Evolutionary conservation across 2,113 vertebrate genomes (phyloP), one percentile per base, ranked within the genome.

Genomic region (Phyllostomus discolor): DNA sequence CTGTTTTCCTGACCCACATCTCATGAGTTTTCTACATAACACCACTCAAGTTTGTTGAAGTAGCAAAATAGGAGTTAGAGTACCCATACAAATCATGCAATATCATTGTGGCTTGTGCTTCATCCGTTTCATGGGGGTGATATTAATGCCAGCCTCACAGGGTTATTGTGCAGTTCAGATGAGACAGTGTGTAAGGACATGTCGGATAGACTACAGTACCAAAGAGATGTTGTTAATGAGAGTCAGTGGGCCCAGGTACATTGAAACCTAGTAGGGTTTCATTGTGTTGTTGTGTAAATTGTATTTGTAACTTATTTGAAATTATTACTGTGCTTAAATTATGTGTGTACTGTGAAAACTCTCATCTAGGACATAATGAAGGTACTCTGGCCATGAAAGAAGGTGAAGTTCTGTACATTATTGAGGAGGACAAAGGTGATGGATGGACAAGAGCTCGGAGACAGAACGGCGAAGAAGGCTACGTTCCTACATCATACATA

Each of bases 361-460:
- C 84, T 96, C 84, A 67, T 89, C 54, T 97, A 99, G 99, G 99
- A 97, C 99, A 99, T 97, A 99, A 99, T 59, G 99, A 99, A 99
- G 99, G 99, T 97, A 99, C 99, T 9, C 98, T 99, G 97, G 98
- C 99, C 94, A 99, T 99, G 99, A 99, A 99, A 95, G 99, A 99
- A 98, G 99, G 99, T 4, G 99, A 99, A 98, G 98, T 99, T 93
- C 93, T 99, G 70, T 99, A 99, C 97, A 99, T 99, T 97, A 99
- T 99, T 91, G 99, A 99, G 98, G 99, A 99, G 97, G 99, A 99
- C 94, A 99, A 99, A 99, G 99, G 99, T 2, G 99, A 99, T 59
- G 99, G 99, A 93, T 99, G 99, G 99, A 99, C 99, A 76, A 98
- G 99, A 98, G 99, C 99, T 93, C 99, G 99, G 96, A 99, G 99